Evolutionary conservation across 2,888 invertebrate genomes (phyloP), one percentile per base, ranked within the genome.

Genomic region (Caenorhabditis angaria): DNA sequence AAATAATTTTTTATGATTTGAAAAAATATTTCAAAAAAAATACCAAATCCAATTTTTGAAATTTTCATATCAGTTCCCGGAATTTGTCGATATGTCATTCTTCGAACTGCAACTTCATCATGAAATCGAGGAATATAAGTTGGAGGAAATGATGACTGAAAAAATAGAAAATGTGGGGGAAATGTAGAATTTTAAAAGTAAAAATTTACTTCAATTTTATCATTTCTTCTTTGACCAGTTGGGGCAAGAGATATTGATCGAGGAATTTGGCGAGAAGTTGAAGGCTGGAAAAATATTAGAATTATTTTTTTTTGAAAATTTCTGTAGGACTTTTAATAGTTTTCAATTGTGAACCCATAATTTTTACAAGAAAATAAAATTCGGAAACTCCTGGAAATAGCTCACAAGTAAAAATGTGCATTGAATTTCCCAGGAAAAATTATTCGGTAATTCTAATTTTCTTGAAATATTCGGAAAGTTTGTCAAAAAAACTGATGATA

Each of bases 61-160:
- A 84, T 77, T 12, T 77, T 25, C 67, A 84, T 76, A 47, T 82
- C 80, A 4, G 85, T 82, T 12, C 70, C 76, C 6, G 93, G 93
- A 92, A 88, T 93, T 93, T 62, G 50, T 56, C 79, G 71, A 64
- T 81, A 82, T 28, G 35, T 61, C 82, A 82, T 84, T 58, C 79
- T 51, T 22, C 78, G 61, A 18, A 84, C 82, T 10, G 81, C 76
- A 8, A 61, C 69, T 59, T 78, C 80, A 56, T 81, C 77, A 57
- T 84, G 84, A 66, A 83, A 83, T 56, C 76, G 65, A 10, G 77
- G 61, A 12, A 76, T 65, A 55, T 57, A 82, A 0, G 82, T 82
- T 1, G 80, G 72, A 6, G 82, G 82, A 18, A 82, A 70, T 12
- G 73, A 63, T 5, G 48, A 51, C 76, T 76, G 60, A 65, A 72